Evolutionary conservation across 1,140 invertebrate species (phyloP), one percentile per base, ranked within the genome.

Genomic region (Conus ventricosus): DNA sequence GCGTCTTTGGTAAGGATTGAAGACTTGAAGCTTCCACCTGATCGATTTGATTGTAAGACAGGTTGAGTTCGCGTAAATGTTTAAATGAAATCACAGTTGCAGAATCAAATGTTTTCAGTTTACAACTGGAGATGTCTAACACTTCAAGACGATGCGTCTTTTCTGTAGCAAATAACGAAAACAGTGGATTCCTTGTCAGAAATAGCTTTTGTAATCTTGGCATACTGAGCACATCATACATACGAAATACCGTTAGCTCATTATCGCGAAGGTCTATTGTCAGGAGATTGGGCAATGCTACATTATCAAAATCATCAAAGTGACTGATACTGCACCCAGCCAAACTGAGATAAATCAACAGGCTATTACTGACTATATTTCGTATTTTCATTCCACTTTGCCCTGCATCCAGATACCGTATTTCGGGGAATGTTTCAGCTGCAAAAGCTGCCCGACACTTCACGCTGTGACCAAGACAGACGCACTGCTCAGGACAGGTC

Each of bases 401-500:
- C n/a, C 54, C 84, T 13, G 55, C 71, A 76, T 25, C 20, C 39
- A 55, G 17, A 60, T 84, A 84, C 54, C 82, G 17, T 5, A 84
- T 84, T 1, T 71, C 23, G 15, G 55, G 53, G 57, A 85, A 75
- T 15, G 55, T 54, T 8, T 71, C 83, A n/a, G 60, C 53, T 23
- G 20, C n/a, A 23, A 88, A 78, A 13, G 55, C 17, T 51, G 54
- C 60, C 20, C n/a, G 10, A 51, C 88, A 88, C 7, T 23, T 80
- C 25, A 88, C 23, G 5, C 75, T 25, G n/a, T 39, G 57, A 54
- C 75, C 84, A 51, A 23, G 27, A 76, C 85, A 90, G 5, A 60
- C 25, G 39, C 88, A 90, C 54, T 25, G 75, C 93, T 55, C 91
- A 94, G 82, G 82, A 57, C 82, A 84, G 54, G 54, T 54, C 11